Conservation (phyloP, 2,888 invertebrate genomes). For the Chymomyza procnemis region DNA sequence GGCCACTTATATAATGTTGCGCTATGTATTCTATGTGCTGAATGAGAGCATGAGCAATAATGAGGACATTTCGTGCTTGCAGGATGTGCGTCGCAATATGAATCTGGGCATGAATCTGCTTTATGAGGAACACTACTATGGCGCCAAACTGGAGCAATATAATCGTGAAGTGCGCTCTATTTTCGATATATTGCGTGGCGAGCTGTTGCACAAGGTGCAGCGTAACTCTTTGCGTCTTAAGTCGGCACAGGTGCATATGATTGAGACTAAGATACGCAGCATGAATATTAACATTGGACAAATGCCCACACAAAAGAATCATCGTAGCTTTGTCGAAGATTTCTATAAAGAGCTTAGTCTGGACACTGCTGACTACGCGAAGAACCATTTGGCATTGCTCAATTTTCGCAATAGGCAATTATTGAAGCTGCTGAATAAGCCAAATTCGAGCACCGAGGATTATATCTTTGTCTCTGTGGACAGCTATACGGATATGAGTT, state of each 20-base stretch:
- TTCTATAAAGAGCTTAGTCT: constrained; percentile 46
- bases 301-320: constrained; percentile 42
- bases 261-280: constrained; percentile 42
- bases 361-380: constrained; percentile 39
- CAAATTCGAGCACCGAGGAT: background rate
- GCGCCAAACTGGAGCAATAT: background rate
- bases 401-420: constrained; percentile 32
- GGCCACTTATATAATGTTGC: constrained; percentile 70
- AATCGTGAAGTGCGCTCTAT: constrained; percentile 21
- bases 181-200: constrained; percentile 40
- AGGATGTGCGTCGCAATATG: constrained; percentile 68
- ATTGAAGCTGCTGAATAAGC: constrained; percentile 22
- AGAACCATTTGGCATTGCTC: constrained; percentile 56
- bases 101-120: constrained; percentile 58
- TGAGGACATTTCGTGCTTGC: constrained; percentile 47
- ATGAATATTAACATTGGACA: constrained; percentile 71
- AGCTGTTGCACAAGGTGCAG: constrained; percentile 45
- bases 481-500: constrained; percentile 30
- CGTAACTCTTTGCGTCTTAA: constrained; percentile 43
- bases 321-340: constrained; percentile 19
- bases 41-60: constrained; percentile 35
- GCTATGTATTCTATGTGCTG: constrained; percentile 51
- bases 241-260: constrained; percentile 12
- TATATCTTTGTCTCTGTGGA: constrained; percentile 31
- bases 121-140: constrained; percentile 50